Evolutionary conservation across 2,113 vertebrate genomes (phyloP).

Genomic region (Todiramphus chloris): DNA sequence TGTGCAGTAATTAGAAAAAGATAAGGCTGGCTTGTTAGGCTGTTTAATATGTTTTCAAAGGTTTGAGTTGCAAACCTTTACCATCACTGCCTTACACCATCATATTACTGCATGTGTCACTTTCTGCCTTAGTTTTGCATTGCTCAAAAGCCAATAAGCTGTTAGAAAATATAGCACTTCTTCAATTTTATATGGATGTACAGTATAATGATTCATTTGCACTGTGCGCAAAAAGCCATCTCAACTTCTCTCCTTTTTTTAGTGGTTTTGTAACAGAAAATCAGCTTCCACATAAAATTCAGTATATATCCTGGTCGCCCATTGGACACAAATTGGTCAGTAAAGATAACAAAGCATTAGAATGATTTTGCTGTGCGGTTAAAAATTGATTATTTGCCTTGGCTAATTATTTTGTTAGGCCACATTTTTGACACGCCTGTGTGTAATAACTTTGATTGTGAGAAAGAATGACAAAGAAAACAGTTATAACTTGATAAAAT

Average conservation of each 20-base stretch:
- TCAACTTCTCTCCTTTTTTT: conserved; percentile 57
- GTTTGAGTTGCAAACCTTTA: neutral
- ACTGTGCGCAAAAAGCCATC: conserved; percentile 1
- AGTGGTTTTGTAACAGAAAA: conserved; percentile 84
- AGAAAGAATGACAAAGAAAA: neutral
- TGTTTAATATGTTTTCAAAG: neutral
- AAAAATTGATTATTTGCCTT: neutral
- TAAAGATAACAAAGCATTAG: conserved; percentile 30
- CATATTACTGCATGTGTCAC: neutral
- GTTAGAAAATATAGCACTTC: neutral
- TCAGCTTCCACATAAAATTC: conserved; percentile 83
- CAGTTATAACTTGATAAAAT: neutral
- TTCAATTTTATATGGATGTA: neutral
- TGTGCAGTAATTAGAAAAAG: neutral
- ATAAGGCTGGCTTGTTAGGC: neutral
- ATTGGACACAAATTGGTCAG: conserved; percentile 89
- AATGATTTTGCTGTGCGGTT: conserved; percentile 51
- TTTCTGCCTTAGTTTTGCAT: neutral
- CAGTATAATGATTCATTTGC: neutral
- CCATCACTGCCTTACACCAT: neutral
- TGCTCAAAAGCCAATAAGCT: neutral
- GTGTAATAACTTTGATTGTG: neutral
- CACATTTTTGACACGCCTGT: neutral
- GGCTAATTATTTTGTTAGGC: neutral
- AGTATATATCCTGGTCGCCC: conserved; percentile 88